Conservation (phyloP, 2,113 vertebrate genomes). For the Chascanopsetta lugubris region DNA sequence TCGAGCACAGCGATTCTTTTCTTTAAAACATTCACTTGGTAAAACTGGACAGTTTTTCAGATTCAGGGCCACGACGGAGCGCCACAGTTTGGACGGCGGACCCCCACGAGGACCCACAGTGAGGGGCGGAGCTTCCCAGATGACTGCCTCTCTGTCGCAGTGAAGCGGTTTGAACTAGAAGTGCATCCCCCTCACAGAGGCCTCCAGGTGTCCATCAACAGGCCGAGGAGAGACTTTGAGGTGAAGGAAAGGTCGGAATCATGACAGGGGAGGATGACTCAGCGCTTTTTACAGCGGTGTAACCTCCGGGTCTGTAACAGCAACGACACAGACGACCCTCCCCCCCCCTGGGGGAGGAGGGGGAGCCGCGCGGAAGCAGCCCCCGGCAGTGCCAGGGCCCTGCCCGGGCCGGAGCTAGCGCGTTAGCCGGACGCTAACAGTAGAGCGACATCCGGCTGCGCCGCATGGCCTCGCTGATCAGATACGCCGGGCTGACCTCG, state of each 20-base stretch:
- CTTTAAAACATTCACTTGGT: constrained; percentile 64
- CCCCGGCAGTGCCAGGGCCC: constrained; percentile 3
- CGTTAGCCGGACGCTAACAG: constrained; percentile 81
- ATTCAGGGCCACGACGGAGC: constrained; percentile 40
- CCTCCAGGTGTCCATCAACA: constrained; percentile 13
- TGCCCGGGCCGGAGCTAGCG: too few species aligned
- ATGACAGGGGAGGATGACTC: constrained; percentile 7
- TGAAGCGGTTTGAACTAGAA: constrained; percentile 31
- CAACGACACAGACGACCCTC: constrained; percentile 25
- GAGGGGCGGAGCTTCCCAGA: constrained; percentile 44
- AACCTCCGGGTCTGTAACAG: constrained; percentile 43
- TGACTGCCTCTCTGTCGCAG: constrained; percentile 9
- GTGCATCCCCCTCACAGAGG: background rate
- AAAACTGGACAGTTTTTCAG: constrained; percentile 46
- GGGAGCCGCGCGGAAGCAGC: constrained; percentile 6
- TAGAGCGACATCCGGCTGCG: constrained; percentile 96
- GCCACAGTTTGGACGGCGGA: constrained; percentile 33
- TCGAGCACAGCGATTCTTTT: constrained; percentile 45
- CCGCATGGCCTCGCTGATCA: constrained; percentile 98
- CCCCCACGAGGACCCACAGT: constrained; percentile 55
- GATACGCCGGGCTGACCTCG: constrained; percentile 92
- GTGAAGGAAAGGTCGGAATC: too few species aligned
- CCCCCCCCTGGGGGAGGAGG: too few species aligned
- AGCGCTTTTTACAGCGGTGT: constrained; percentile 9
- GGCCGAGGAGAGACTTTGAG: constrained; percentile 21